Percentiles rank a stretch among this genome's conserved stretches.
Evolutionary conservation across 2,888 invertebrate genomes (phyloP).

Genomic region (Axea sp.): DNA sequence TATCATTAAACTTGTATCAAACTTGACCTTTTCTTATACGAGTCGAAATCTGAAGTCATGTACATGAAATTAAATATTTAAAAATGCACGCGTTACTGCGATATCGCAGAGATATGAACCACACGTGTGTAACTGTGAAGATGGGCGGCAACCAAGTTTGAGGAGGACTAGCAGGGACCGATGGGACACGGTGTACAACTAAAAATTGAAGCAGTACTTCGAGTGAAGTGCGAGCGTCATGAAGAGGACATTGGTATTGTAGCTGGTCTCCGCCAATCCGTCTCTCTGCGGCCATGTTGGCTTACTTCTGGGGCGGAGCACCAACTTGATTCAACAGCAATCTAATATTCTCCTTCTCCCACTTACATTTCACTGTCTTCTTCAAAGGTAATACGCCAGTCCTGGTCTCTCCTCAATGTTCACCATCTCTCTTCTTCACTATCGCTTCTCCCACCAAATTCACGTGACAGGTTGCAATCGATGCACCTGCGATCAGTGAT

Average conservation of each 20-base stretch:
- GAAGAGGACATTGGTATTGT: constrained; percentile 76
- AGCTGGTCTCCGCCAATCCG: constrained; percentile 83
- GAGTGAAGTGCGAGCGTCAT: constrained; percentile 79
- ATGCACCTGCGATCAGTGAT: constrained; percentile 71
- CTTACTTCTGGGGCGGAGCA: constrained; percentile 83
- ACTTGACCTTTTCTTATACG: neutral
- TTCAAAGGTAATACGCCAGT: constrained; percentile 48
- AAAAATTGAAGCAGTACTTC: constrained; percentile 63
- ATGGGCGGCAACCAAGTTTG: constrained; percentile 72
- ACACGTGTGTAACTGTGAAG: constrained; percentile 64
- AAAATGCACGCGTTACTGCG: constrained; percentile 4
- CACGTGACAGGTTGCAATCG: constrained; percentile 62
- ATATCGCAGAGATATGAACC: constrained; percentile 16
- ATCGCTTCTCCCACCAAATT: constrained; percentile 51
- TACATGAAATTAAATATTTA: neutral
- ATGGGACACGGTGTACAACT: constrained; percentile 37
- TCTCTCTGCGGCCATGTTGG: constrained; percentile 83
- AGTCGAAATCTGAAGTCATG: neutral
- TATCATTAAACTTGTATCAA: neutral
- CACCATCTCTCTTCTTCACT: constrained; percentile 53
- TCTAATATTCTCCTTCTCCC: constrained; percentile 63
- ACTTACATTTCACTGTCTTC: constrained; percentile 61
- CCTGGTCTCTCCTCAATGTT: constrained; percentile 50
- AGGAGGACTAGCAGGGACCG: constrained; percentile 70
- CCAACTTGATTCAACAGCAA: constrained; percentile 80